phyloP scores from a whole-genome alignment of 2,113 vertebrate species.

The Pterocles orientalis region DNA sequence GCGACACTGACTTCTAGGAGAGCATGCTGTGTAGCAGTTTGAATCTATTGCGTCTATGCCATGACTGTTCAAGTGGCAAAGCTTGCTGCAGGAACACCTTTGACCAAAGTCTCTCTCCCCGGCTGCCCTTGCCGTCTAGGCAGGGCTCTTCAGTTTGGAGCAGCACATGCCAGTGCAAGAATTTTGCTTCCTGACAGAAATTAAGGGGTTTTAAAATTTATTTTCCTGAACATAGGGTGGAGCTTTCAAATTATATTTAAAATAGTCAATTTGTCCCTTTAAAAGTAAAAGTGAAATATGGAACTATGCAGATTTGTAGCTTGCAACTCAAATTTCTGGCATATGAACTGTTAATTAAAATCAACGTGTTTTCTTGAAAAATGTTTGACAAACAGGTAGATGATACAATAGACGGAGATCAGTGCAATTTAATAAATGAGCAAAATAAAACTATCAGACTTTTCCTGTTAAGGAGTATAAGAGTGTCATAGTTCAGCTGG shows the following conservation, averaged over 20 bases:
- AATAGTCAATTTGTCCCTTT: not conserved
- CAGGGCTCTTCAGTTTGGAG: not conserved
- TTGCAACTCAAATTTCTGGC: not conserved
- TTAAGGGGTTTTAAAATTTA: not conserved
- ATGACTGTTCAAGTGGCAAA: not conserved
- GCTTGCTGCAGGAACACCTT: not conserved
- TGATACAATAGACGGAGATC: not conserved
- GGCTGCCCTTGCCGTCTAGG: not conserved
- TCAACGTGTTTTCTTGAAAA: not conserved
- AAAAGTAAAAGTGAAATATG: not conserved
- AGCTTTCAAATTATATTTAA: not conserved
- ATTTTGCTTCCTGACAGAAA: not conserved
- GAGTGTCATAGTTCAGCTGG: too few relatives aligned
- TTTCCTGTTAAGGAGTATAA: not conserved
- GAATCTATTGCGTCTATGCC: not conserved
- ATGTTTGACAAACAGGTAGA: not conserved
- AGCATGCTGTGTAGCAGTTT: not conserved
- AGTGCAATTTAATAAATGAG: not conserved
- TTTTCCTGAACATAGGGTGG: not conserved
- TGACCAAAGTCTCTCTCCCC: not conserved
- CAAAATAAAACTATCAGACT: not conserved
- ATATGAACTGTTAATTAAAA: not conserved
- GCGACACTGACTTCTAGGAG: not conserved
- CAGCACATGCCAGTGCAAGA: not conserved
- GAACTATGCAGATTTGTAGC: not conserved